These are phyloP conservation scores for Pelodytes ibericus DNA, from an alignment of 2,797 vertebrate genomes.

Conservation along the genomic window DNA sequence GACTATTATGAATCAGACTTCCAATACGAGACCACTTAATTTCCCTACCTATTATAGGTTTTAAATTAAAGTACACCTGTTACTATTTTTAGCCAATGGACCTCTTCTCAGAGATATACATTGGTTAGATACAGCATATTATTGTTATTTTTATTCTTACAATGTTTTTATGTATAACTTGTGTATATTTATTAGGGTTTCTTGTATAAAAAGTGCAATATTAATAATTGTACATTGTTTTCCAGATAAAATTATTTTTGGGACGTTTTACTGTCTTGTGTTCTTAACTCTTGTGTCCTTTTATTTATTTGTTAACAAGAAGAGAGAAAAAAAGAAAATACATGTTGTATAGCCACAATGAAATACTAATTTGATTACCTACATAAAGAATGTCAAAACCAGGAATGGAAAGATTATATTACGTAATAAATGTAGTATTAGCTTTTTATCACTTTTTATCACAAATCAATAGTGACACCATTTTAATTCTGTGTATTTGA, in stretches of 20 bases:
- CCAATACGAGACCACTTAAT: constrained; percentile 29
- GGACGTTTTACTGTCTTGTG: constrained; percentile 63
- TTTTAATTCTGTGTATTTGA: no score
- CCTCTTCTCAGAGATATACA: constrained; percentile 64
- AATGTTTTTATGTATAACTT: constrained; percentile 72
- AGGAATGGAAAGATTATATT: no score
- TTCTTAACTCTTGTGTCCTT: constrained; percentile 62
- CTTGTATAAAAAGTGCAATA: constrained; percentile 84
- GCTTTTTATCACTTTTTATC: no score
- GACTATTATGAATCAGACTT: neutral
- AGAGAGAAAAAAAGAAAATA: neutral
- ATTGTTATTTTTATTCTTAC: constrained; percentile 70
- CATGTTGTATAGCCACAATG: neutral
- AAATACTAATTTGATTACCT: no score
- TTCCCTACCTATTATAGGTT: constrained; percentile 7
- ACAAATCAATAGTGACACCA: no score
- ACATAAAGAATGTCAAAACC: no score
- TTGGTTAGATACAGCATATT: constrained; percentile 66
- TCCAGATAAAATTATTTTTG: constrained; percentile 70
- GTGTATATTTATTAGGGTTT: constrained; percentile 93
- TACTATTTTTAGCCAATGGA: constrained; percentile 57
- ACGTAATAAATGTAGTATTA: no score
- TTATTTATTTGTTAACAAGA: neutral
- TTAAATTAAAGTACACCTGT: constrained; percentile 16
- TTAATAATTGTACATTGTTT: constrained; percentile 79